A percentile compares a stretch with the other conserved stretches of the same genome.
Evolutionary conservation across 2,797 vertebrate genomes (phyloP).

Genomic region (Karalla daura): DNA sequence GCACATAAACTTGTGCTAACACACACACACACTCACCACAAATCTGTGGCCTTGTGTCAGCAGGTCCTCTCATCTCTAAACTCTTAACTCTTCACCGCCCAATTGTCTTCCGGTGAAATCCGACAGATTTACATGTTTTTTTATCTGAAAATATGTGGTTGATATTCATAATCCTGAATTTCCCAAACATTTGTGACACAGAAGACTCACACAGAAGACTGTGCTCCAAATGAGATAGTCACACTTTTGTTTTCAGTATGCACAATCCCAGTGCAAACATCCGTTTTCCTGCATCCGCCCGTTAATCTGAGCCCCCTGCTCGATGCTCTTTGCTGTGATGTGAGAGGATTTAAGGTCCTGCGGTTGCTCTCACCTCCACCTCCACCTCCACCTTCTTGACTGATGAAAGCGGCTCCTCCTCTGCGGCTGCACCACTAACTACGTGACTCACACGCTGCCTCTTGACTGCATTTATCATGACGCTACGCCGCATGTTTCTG

Average conservation of each 20-base stretch:
- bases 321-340: conserved; percentile 29
- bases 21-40: conserved; percentile 12
- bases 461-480: conserved; percentile 54
- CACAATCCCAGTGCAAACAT: not conserved
- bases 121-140: no score
- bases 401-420: conserved; percentile 58
- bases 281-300: not conserved
- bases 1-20: conserved; percentile 3
- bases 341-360: conserved; percentile 25
- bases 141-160: no score
- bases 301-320: conserved; percentile 20
- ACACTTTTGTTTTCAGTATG: not conserved
- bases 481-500: conserved; percentile 32
- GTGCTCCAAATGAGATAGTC: not conserved
- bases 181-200: no score
- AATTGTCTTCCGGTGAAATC: no score
- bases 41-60: conserved; percentile 6
- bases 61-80: conserved; percentile 17
- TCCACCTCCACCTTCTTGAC: conserved; percentile 33
- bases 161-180: no score
- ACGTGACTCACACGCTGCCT: conserved; percentile 48
- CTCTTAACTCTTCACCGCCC: not conserved
- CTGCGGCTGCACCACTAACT: conserved; percentile 43
- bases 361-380: conserved; percentile 29
- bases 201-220: not conserved